A percentile compares a stretch with the other conserved stretches of the same genome.
These are phyloP conservation scores for Hycleus phaleratus DNA, from an alignment of 1,140 invertebrate genomes.

Conservation along the genomic window DNA sequence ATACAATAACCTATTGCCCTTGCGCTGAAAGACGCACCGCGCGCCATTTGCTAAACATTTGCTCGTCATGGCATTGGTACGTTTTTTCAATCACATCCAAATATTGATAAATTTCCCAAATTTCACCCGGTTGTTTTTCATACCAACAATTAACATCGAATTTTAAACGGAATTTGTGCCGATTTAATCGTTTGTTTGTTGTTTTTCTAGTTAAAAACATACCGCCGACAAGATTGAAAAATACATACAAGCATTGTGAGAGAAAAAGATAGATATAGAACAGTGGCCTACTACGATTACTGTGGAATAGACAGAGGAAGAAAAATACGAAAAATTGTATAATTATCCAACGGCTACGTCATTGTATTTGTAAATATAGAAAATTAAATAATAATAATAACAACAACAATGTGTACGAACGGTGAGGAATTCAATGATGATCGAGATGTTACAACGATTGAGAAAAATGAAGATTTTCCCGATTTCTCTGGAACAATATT, in stretches of 20 bases:
- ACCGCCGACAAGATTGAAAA: too few species aligned
- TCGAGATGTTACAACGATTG: constrained; percentile 2
- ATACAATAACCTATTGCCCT: constrained; percentile 31
- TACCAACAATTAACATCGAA: too few species aligned
- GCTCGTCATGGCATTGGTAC: constrained; percentile 42
- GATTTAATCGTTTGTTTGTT: too few species aligned
- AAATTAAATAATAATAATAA: constrained; percentile 7
- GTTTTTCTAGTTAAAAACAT: too few species aligned
- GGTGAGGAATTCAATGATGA: constrained; percentile 14
- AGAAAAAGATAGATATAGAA: not conserved
- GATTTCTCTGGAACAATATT: constrained; percentile 34
- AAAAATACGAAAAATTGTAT: not conserved
- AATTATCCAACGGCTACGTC: not conserved
- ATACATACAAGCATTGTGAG: not conserved
- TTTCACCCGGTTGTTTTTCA: too few species aligned
- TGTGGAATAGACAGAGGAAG: not conserved
- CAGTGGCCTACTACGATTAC: not conserved
- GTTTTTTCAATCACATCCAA: constrained; percentile 21
- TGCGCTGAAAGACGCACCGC: constrained; percentile 33
- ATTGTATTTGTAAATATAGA: not conserved
- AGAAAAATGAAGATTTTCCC: constrained; percentile 1
- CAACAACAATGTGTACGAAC: constrained; percentile 28
- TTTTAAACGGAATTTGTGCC: too few species aligned
- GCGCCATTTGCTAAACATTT: constrained; percentile 44
- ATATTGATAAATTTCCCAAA: too few species aligned